phyloP scores from a whole-genome alignment of 2,888 invertebrate genomes.

The Ypsolopha scabrella region DNA sequence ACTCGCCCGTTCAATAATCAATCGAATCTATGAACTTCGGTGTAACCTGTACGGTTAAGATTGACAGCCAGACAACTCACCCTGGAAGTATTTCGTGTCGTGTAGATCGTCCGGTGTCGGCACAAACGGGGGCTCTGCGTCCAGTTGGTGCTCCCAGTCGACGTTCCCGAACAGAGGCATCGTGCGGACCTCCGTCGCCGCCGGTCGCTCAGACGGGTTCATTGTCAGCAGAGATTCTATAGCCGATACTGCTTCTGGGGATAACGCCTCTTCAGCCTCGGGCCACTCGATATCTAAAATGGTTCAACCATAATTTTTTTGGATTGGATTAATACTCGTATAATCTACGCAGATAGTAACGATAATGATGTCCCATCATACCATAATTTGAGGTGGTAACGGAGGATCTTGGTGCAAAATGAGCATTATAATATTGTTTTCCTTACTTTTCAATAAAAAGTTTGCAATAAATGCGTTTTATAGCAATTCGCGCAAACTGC shows the following conservation, averaged over 20 bases:
- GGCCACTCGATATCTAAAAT: conserved; percentile 89
- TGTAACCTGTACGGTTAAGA: no score
- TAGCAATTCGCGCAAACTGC: no score
- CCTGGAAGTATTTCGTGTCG: conserved; percentile 94
- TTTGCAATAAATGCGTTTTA: no score
- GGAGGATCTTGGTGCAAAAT: no score
- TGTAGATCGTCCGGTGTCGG: conserved; percentile 89
- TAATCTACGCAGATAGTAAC: no score
- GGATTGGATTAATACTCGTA: no score
- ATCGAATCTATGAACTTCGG: no score
- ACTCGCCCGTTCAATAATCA: no score
- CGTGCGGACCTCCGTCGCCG: conserved; percentile 73
- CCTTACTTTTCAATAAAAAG: no score
- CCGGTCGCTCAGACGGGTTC: conserved; percentile 78
- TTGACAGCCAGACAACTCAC: conserved; percentile 28
- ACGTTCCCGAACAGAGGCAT: conserved; percentile 80
- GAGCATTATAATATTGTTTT: no score
- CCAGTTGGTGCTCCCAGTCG: conserved; percentile 85
- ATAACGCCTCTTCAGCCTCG: conserved; percentile 86
- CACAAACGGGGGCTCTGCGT: conserved; percentile 84
- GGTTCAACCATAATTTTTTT: neutral
- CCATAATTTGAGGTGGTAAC: no score
- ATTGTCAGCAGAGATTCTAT: conserved; percentile 82
- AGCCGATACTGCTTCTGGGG: conserved; percentile 76
- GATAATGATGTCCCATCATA: no score